Conservation (phyloP, 2,113 vertebrate species). For the Cyprinodon tularosa region DNA sequence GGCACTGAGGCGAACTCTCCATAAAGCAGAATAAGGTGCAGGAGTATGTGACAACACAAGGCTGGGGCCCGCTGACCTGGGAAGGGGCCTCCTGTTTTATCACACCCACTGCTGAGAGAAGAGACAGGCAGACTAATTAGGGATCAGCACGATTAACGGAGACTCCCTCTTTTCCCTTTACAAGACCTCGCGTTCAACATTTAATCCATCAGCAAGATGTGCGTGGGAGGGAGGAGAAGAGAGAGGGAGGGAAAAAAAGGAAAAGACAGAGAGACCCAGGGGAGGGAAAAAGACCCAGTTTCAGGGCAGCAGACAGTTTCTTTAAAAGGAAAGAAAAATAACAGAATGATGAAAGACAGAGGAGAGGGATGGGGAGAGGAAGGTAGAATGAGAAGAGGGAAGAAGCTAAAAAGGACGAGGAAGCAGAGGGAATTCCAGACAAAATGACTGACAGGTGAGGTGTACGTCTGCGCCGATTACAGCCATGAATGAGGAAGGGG, state of each 20-base stretch:
- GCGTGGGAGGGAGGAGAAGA: conserved; percentile 51
- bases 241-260: neutral
- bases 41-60: conserved; percentile 1
- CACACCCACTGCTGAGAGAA: conserved; percentile 32
- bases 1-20: conserved; percentile 17
- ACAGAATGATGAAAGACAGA: conserved; percentile 63
- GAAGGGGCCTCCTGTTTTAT: conserved; percentile 51
- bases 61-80: conserved; percentile 45
- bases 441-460: conserved; percentile 57
- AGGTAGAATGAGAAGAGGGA: conserved; percentile 27
- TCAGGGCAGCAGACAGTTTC: conserved; percentile 59
- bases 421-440: conserved; percentile 55
- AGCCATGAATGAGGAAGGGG: conserved; percentile 26
- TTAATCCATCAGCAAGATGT: conserved; percentile 57
- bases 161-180: conserved; percentile 30
- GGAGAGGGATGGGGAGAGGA: conserved; percentile 25
- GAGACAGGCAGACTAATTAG: conserved; percentile 58
- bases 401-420: conserved; percentile 22
- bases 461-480: conserved; percentile 27
- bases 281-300: conserved; percentile 54
- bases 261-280: conserved; percentile 36
- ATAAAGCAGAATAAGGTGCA: conserved; percentile 20
- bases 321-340: conserved; percentile 68
- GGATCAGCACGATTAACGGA: conserved; percentile 63
- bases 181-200: conserved; percentile 50